Conservation (phyloP, 2,113 vertebrate genomes). For the Chauna torquata region DNA sequence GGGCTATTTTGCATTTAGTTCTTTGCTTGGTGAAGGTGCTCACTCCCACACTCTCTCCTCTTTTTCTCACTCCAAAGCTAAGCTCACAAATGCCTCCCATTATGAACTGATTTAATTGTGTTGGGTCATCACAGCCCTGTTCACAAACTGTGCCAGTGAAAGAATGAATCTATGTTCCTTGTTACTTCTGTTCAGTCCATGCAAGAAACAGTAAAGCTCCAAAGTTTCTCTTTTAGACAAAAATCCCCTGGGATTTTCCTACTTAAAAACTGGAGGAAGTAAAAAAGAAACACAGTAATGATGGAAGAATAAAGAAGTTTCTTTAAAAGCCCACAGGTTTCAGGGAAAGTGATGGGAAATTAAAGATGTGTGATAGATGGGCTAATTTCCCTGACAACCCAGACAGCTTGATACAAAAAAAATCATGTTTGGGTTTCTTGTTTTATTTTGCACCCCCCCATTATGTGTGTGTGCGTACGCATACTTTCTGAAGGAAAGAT, state of each 20-base stretch:
- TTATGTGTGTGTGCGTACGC: not conserved
- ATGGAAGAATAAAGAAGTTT: not conserved
- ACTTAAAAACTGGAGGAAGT: not conserved
- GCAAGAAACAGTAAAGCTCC: not conserved
- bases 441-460: not conserved
- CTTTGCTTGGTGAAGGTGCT: not conserved
- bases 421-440: not conserved
- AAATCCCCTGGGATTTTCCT: not conserved
- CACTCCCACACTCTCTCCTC: not conserved
- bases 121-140: not conserved
- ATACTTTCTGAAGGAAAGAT: not conserved
- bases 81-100: not conserved
- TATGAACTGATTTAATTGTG: not conserved
- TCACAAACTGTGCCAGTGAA: not conserved
- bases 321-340: slow-evolving; percentile 33
- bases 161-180: not conserved
- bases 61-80: not conserved
- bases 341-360: slow-evolving; percentile 26
- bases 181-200: not conserved
- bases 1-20: not conserved
- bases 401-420: not conserved
- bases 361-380: not conserved
- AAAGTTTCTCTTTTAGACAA: not conserved
- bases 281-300: slow-evolving; percentile 10
- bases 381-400: slow-evolving; percentile 51